Conservation (phyloP, 2,888 invertebrate genomes). For the Leptura quadrifasciata region DNA sequence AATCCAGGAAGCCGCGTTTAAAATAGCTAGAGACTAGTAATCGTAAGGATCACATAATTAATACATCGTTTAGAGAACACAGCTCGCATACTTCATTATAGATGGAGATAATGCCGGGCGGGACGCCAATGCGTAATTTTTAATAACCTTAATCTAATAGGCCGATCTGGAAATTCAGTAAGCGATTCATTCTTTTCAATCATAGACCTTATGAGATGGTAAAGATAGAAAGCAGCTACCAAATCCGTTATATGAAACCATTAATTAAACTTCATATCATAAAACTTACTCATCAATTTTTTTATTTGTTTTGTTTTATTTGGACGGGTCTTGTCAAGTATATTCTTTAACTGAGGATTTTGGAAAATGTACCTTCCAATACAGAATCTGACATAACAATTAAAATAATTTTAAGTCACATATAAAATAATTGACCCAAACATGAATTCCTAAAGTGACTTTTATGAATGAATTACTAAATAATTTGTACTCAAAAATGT, state of each 20-base stretch:
- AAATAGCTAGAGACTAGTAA: background rate
- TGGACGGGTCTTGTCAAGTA: conserved; percentile 9
- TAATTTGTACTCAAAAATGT: too few relatives aligned
- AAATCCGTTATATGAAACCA: conserved; percentile 40
- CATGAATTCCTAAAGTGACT: too few relatives aligned
- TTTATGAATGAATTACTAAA: too few relatives aligned
- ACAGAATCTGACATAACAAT: too few relatives aligned
- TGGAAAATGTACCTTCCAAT: background rate
- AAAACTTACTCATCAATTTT: conserved; percentile 31
- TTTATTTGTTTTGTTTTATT: conserved; percentile 29
- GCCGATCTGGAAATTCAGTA: conserved; percentile 34
- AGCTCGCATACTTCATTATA: conserved; percentile 3
- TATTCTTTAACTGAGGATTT: background rate
- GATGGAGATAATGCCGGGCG: background rate
- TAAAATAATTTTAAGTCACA: too few relatives aligned
- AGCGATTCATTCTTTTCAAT: conserved; percentile 40
- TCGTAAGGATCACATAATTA: background rate
- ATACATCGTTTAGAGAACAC: background rate
- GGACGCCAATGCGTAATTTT: conserved; percentile 32
- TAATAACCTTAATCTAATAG: conserved; percentile 35
- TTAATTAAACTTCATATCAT: conserved; percentile 34
- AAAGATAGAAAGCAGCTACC: conserved; percentile 35
- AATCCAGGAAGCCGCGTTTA: too few relatives aligned
- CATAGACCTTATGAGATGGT: conserved; percentile 27
- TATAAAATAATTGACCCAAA: too few relatives aligned